A percentile compares a stretch with the other conserved stretches of the same genome.
Evolutionary conservation across 2,888 invertebrate species (phyloP).

Genomic region (Drosophila affinis): DNA sequence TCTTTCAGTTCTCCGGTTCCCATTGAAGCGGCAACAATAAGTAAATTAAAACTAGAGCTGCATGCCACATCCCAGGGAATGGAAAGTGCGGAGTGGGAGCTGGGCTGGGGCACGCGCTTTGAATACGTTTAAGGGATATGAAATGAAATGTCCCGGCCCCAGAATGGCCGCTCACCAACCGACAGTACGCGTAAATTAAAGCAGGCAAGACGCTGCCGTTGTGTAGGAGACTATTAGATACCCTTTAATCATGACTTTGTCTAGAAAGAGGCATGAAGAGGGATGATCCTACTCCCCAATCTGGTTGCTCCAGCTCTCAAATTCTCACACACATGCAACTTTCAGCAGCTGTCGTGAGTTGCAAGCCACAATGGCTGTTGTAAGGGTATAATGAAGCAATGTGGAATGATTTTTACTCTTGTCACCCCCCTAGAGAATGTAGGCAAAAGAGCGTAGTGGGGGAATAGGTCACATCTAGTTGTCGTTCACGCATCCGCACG

Average conservation of each 20-base stretch:
- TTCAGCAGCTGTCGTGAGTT: too few species aligned
- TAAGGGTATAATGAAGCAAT: slow-evolving; percentile 60
- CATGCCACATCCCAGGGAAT: slow-evolving; percentile 12
- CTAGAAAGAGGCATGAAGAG: too few species aligned
- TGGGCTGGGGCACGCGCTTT: slow-evolving; percentile 67
- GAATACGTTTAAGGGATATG: slow-evolving; percentile 70
- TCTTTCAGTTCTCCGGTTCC: slow-evolving; percentile 22
- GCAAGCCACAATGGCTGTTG: too few species aligned
- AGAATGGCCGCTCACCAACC: background rate
- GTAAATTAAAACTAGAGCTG: slow-evolving; percentile 75
- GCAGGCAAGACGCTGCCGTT: slow-evolving; percentile 8
- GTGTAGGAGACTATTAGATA: background rate
- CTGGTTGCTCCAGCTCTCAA: too few species aligned
- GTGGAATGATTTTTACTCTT: slow-evolving; percentile 63
- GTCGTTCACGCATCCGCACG: slow-evolving; percentile 68
- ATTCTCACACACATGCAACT: too few species aligned
- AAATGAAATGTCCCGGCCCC: slow-evolving; percentile 23
- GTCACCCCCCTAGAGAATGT: slow-evolving; percentile 15
- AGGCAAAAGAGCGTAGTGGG: background rate
- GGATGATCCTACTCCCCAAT: background rate
- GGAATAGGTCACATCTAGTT: slow-evolving; percentile 29
- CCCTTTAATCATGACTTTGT: background rate
- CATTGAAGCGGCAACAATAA: slow-evolving; percentile 74
- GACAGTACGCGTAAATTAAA: slow-evolving; percentile 60
- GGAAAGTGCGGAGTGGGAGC: slow-evolving; percentile 25